Base-by-base conservation (phyloP, 2,888 invertebrate species). In the Ennomos erosarius region DNA sequence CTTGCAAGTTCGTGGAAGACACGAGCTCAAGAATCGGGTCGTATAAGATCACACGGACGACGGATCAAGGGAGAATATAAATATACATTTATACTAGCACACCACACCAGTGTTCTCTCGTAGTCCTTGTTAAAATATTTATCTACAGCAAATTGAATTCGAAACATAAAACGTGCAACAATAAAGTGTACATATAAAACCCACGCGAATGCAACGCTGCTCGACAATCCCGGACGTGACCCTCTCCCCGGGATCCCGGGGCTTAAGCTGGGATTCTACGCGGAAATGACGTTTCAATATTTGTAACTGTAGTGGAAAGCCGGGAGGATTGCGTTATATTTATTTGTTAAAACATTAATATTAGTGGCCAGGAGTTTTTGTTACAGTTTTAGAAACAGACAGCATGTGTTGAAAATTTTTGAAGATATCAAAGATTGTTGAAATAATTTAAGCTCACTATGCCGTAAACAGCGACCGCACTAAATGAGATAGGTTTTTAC, bases 221-320 rank as follows among this genome's bases (percentile, higher is more conserved):
- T 50, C 55, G 33, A 55, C 62, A 52, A 65, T 51, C 39, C 58
- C 55, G 63, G 57, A 71, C 74, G 74, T 73, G 74, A 71, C 67
- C 62, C 67, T 52, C 57, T 54, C 54, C 36, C 10, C 51, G 62
- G 52, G 61, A 63, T 63, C 59, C 54, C 47, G 50, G 59, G 62
- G 57, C 57, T 57, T 63, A 59, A 45, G 63, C 59, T 58, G 62
- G 66, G 70, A 64, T 70, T 62, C 62, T 38, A 47, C 56, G 52
- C 51, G 57, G 65, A 70, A 70, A 72, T 71, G 68, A 72, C 70
- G 65, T 69, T 60, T 64, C 68, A 63, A 65, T 64, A 74, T 78
- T 70, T 76, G 65, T 70, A 62, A 68, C 65, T 62, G 64, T 60
- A 56, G 53, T 12, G 45, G 64, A 67, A 71, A 70, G 68, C 71